Conservation (phyloP, 2,888 invertebrate species). For the Eristalis intricaria region DNA sequence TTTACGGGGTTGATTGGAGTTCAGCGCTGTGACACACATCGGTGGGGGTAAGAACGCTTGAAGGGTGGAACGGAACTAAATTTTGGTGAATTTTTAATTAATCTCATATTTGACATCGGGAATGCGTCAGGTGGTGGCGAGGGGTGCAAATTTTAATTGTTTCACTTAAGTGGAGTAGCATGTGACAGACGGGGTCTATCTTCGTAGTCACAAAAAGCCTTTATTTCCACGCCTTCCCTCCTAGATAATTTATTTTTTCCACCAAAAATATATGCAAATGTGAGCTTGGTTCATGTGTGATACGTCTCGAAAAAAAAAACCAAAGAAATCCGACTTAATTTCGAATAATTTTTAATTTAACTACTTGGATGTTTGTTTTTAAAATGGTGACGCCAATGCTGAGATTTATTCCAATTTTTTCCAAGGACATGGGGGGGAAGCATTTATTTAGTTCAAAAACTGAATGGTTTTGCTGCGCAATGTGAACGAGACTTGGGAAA, state of each 20-base stretch:
- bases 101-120: conserved; percentile 6
- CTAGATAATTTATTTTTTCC: neutral
- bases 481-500: conserved; percentile 16
- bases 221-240: neutral
- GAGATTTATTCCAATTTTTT: conserved; percentile 36
- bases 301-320: neutral
- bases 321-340: neutral
- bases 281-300: conserved; percentile 9
- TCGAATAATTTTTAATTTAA: conserved; percentile 19
- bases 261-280: conserved; percentile 18
- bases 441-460: neutral
- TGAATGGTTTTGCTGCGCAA: neutral
- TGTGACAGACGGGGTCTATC: conserved; percentile 8
- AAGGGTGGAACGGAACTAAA: conserved; percentile 13
- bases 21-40: conserved; percentile 29
- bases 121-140: conserved; percentile 8
- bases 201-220: too few species aligned
- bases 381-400: conserved; percentile 9
- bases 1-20: conserved; percentile 50
- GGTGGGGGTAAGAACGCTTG: conserved; percentile 13
- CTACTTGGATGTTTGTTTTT: conserved; percentile 11
- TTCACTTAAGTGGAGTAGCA: neutral
- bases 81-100: conserved; percentile 51
- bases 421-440: neutral
- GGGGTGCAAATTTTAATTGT: conserved; percentile 9